These are phyloP conservation scores for Busseola fusca DNA, from an alignment of 2,888 invertebrate genomes.

Conservation along the genomic window DNA sequence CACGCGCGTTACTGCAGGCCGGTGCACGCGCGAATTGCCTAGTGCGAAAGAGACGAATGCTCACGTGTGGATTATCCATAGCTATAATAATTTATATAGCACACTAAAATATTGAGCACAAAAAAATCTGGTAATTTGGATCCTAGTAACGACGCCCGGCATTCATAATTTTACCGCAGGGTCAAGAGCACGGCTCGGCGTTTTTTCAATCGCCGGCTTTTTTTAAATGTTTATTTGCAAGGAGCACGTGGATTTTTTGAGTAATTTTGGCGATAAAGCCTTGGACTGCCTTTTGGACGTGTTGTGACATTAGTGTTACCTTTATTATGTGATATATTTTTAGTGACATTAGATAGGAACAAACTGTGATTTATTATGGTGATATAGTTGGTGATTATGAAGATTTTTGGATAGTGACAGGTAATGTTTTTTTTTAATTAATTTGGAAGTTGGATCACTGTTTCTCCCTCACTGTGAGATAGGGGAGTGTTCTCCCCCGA, in stretches of 20 bases:
- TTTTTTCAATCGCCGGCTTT: constrained; percentile 79
- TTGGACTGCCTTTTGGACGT: constrained; percentile 87
- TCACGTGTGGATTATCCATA: constrained; percentile 85
- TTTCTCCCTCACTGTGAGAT: constrained; percentile 59
- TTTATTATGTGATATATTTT: constrained; percentile 86
- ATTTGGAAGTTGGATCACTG: constrained; percentile 72
- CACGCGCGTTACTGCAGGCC: constrained; percentile 75
- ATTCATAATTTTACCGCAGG: constrained; percentile 88
- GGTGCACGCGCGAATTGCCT: constrained; percentile 82
- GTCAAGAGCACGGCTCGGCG: constrained; percentile 85
- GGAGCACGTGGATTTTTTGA: constrained; percentile 85
- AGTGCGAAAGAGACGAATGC: constrained; percentile 80
- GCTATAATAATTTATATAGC: constrained; percentile 82
- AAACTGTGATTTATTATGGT: constrained; percentile 88
- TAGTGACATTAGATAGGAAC: constrained; percentile 87
- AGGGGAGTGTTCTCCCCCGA: constrained; percentile 60
- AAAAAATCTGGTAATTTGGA: constrained; percentile 87
- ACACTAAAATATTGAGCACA: constrained; percentile 87
- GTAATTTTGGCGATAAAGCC: constrained; percentile 83
- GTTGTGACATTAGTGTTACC: constrained; percentile 89
- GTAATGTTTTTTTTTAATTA: constrained; percentile 75
- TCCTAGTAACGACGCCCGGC: constrained; percentile 87
- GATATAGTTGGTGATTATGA: constrained; percentile 85
- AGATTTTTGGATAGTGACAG: constrained; percentile 83
- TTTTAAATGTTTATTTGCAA: constrained; percentile 86